These are phyloP conservation scores for Hylomyscus alleni DNA, from an alignment of 2,797 vertebrate genomes.

Conservation along the genomic window DNA sequence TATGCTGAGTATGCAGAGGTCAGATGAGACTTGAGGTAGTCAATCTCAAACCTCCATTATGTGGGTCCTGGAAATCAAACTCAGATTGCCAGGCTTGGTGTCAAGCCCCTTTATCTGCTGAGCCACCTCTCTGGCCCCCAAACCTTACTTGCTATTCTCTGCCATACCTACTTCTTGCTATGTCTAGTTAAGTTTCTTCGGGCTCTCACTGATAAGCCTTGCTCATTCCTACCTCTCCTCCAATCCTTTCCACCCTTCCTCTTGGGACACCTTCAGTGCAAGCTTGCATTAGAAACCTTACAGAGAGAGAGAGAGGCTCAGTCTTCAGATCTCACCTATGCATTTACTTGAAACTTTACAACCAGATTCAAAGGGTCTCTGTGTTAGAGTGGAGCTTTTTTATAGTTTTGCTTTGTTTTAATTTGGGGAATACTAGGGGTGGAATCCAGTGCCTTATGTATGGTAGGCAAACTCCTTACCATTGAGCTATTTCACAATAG, in stretches of 20 bases:
- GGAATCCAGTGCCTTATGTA: background rate
- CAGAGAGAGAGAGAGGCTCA: background rate
- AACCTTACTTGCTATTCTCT: background rate
- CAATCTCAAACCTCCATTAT: background rate
- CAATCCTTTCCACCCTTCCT: background rate
- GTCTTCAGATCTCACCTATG: background rate
- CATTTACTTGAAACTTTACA: constrained; percentile 26
- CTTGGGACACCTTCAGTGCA: background rate
- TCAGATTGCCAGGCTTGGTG: background rate
- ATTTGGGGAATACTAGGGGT: background rate
- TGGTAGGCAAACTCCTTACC: background rate
- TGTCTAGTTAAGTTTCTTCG: background rate
- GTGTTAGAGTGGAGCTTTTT: background rate
- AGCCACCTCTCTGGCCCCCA: background rate
- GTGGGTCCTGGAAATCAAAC: background rate
- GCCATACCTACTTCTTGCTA: background rate
- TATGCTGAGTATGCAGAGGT: background rate
- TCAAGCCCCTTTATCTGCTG: background rate
- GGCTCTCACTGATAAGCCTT: background rate
- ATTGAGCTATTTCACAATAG: background rate
- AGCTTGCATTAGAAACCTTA: background rate
- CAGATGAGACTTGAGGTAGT: background rate
- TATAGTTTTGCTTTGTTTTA: background rate
- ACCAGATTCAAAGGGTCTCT: background rate
- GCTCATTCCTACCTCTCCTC: background rate